Evolutionary conservation across 2,888 invertebrate species (phyloP).

Genomic region (Andrena bucephala): DNA sequence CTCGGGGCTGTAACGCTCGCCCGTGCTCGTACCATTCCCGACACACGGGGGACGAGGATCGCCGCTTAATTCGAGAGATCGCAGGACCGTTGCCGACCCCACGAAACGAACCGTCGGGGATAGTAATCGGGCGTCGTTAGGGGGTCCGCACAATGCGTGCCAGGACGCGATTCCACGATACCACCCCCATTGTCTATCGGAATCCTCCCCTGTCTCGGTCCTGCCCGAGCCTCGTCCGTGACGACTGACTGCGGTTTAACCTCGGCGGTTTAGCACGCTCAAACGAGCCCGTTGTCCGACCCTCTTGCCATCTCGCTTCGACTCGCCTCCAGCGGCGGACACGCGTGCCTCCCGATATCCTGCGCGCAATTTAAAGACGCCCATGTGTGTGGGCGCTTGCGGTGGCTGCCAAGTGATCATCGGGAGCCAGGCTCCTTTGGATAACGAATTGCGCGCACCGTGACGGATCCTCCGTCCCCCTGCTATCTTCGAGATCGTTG

Average conservation of each 20-base stretch:
- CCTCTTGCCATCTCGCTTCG: conserved; percentile 44
- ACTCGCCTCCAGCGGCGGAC: not conserved
- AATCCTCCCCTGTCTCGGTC: conserved; percentile 62
- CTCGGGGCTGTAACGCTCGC: conserved; percentile 17
- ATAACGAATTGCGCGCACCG: conserved; percentile 16
- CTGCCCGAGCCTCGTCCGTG: conserved; percentile 70
- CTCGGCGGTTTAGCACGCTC: conserved; percentile 81
- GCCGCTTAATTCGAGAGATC: conserved; percentile 72
- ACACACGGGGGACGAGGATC: conserved; percentile 44
- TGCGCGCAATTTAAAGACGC: conserved; percentile 45
- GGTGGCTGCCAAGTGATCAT: conserved; percentile 33
- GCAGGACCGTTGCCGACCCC: conserved; percentile 60
- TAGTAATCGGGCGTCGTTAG: conserved; percentile 82
- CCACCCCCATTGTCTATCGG: conserved; percentile 82
- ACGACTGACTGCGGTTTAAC: conserved; percentile 82
- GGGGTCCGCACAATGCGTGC: conserved; percentile 81
- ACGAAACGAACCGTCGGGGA: conserved; percentile 68
- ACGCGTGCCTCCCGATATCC: conserved; percentile 47
- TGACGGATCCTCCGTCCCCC: not conserved
- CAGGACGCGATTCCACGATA: conserved; percentile 82
- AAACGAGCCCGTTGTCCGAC: conserved; percentile 81
- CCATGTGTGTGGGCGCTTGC: not conserved
- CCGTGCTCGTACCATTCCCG: not conserved
- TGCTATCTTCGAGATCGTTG: not conserved
- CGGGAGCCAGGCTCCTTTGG: not conserved